phyloP scores from a whole-genome alignment of 2,113 vertebrate species.

The Nothobranchius furzeri region DNA sequence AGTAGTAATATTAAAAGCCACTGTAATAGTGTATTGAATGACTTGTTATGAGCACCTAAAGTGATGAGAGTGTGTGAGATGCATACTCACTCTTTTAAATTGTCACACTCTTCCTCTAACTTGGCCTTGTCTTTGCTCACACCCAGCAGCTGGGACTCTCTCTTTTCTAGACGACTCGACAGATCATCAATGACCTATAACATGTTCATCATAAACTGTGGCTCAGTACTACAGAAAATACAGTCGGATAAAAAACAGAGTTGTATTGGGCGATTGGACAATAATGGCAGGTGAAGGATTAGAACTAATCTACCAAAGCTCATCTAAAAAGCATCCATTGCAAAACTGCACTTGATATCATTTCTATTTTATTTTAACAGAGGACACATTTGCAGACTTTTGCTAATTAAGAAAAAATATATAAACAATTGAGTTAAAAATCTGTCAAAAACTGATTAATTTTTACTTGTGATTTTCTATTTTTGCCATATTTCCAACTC shows the following conservation, averaged over 20 bases:
- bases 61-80: not conserved
- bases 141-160: conserved; percentile 89
- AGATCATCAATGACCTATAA: conserved; percentile 89
- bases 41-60: conserved; percentile 2
- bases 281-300: too few relatives aligned
- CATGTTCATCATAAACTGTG: conserved; percentile 2
- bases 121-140: conserved; percentile 96
- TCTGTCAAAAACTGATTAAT: too few relatives aligned
- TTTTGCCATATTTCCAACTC: too few relatives aligned
- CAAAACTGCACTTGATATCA: too few relatives aligned
- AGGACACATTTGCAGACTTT: too few relatives aligned
- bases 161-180: conserved; percentile 90
- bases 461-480: too few relatives aligned
- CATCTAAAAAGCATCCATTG: too few relatives aligned
- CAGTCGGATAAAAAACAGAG: not conserved
- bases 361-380: too few relatives aligned
- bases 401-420: too few relatives aligned
- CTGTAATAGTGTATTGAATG: not conserved
- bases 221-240: not conserved
- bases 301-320: too few relatives aligned
- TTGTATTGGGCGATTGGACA: too few relatives aligned
- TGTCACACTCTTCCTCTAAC: conserved; percentile 94
- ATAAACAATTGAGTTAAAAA: too few relatives aligned
- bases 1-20: not conserved
- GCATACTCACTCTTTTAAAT: conserved; percentile 94